Percentiles rank a stretch among this genome's conserved stretches.
Evolutionary conservation across 2,797 vertebrate genomes (phyloP).

Genomic region (Argentina silus): DNA sequence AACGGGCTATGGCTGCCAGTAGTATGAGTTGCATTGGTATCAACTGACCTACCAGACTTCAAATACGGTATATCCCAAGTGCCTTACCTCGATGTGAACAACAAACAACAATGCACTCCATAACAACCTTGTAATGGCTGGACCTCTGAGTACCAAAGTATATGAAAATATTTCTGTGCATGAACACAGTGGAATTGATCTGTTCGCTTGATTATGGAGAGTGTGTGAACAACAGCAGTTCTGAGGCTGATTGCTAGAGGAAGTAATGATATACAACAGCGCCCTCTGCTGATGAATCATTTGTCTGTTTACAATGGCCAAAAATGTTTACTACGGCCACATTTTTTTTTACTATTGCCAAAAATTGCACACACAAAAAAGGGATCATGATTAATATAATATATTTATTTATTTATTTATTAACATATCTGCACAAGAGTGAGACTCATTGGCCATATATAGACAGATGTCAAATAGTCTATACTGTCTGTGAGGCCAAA

Average conservation of each 20-base stretch:
- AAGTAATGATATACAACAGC: conserved; percentile 32
- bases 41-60: not conserved
- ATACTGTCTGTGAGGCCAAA: not conserved
- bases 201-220: not conserved
- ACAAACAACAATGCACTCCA: not conserved
- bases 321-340: no score
- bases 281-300: conserved; percentile 52
- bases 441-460: not conserved
- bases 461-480: not conserved
- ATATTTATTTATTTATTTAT: not conserved
- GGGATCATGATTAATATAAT: not conserved
- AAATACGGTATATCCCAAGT: not conserved
- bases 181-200: not conserved
- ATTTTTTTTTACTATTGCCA: no score
- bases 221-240: not conserved
- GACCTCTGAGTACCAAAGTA: not conserved
- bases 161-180: not conserved
- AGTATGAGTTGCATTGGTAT: not conserved
- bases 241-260: not conserved
- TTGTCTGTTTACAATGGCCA: not conserved
- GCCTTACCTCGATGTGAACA: not conserved
- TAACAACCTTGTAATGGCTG: not conserved
- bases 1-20: conserved; percentile 5
- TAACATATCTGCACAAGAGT: not conserved
- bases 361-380: no score